Base-by-base conservation (phyloP, 2,113 vertebrate species). In the Mungos mungo region DNA sequence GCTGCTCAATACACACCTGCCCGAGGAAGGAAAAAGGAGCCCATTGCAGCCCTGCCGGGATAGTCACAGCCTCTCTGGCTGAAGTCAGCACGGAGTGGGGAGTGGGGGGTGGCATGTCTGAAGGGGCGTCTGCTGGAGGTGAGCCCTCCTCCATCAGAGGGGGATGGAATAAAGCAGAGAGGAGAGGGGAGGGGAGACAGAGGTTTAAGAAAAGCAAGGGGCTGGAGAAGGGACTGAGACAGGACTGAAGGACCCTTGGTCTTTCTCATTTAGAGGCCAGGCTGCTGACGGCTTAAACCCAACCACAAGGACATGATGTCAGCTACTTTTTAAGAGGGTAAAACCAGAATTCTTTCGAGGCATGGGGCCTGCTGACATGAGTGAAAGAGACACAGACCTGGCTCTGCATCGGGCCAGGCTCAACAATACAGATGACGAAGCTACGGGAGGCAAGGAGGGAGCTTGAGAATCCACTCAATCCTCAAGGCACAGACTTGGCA, bases 301-400 rank as follows among this genome's bases (percentile, higher is more conserved):
- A 5, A 85, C 31, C 54, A 47, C 93, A 93, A 95, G 74, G 66
- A 96, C 45, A 85, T 65, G 66, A 68, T 19, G 38, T 63, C 80
- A 94, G 29, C 45, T 94, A 71, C 35, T 63, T 95, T 88, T 88
- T 65, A 97, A 93, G 31, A 96, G 33, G 71, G 85, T 93, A 84
- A 95, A 85, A 79, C 93, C 89, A 95, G 47, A 82, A 93, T 88
- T 85, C 69, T n/a, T 94, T 88, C 81, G 74, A 95, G 76, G 89
- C 47, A 68, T 7, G 0, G 38, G 47, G 89, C 68, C 65, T 91
- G n/a, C 71, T 69, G 60, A 25, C n/a, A 33, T 18, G 47, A 93
- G 83, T 65, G 35, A 74, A 90, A 95, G 41, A 29, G 27, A 97
- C 19, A 14, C 4, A 63, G 87, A 81, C 57, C 89, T 81, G 69